Evolutionary conservation across 2,113 vertebrate genomes (phyloP), one percentile per base, ranked within the genome.

Genomic region (Symphodus melops): DNA sequence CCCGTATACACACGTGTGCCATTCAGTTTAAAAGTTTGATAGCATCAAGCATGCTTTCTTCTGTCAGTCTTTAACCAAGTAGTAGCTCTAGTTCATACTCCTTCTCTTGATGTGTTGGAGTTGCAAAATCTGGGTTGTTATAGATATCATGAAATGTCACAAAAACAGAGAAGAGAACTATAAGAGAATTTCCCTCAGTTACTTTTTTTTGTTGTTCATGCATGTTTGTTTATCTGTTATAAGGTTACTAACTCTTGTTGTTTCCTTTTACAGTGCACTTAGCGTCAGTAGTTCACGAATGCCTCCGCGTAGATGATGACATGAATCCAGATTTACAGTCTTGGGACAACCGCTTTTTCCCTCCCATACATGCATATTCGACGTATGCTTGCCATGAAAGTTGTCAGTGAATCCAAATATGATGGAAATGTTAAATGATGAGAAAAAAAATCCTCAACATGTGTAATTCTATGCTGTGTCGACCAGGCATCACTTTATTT

Each of bases 341-440:
- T 55, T 81, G 65, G 72, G 63, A 75, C 37, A 23, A 48, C 12
- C 13, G 7, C 58, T 19, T 77, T 68, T 55, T 62, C 51, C 14
- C 28, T 75, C 59, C 58, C 49, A 64, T 42, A 66, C 8, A 42
- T 68, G 69, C 79, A 77, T 73, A 75, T 86, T 33, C 65, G 16
- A 16, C 4, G 5, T 82, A 87, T 86, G 84, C 87, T 36, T 57
- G 23, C 71, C 87, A 92, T 88, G 88, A 90, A 91, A 88, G 88
- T 90, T 91, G 90, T 77, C 86, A 77, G 42, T 56, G 36, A 41
- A 9, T 52, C 2, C 57, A 46, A 69, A 48, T 17, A 46, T 5
- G 17, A 41, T 41, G 1, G 28, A 28, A 5, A 56, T 20, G 39
- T 49, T n/a, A 3, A 21, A 48, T 48, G 17, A 57, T 36, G 0